Evolutionary conservation across 2,888 invertebrate genomes (phyloP).

Genomic region (Rosalia funebris): DNA sequence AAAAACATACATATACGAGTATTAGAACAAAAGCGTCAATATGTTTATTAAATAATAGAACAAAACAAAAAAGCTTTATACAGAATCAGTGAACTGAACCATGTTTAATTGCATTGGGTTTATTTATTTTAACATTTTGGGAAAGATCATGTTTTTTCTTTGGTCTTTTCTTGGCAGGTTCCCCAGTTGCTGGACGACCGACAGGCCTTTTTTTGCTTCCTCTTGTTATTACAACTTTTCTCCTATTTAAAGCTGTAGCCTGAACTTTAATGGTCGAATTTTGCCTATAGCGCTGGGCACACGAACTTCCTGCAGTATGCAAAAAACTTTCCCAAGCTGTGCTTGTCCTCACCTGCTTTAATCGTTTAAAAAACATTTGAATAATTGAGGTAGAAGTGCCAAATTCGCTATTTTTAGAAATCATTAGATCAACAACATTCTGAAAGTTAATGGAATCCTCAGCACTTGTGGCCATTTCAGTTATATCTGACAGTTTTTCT

Average conservation of each 20-base stretch:
- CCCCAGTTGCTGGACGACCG: slow-evolving; percentile 17
- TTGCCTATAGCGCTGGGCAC: not conserved
- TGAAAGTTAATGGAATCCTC: not conserved
- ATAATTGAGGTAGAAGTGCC: not conserved
- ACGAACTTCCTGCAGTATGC: not conserved
- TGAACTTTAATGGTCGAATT: not conserved
- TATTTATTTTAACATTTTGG: slow-evolving; percentile 8
- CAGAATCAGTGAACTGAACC: not conserved
- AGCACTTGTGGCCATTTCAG: not conserved
- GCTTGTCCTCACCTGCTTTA: not conserved
- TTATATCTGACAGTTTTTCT: too few species aligned
- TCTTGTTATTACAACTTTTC: slow-evolving; percentile 16
- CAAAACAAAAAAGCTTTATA: not conserved
- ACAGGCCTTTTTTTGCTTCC: slow-evolving; percentile 6
- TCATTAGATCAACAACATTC: not conserved
- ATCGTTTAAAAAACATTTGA: not conserved
- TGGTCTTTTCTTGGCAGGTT: slow-evolving; percentile 14
- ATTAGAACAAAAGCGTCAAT: not conserved
- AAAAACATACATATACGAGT: too few species aligned
- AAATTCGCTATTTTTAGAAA: not conserved
- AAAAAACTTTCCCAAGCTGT: not conserved
- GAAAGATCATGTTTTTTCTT: slow-evolving; percentile 14
- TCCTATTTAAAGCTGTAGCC: not conserved
- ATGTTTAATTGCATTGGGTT: too few species aligned
- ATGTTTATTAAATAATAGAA: not conserved